Base-by-base conservation (phyloP, 2,113 vertebrate species). In the Burhinus oedicnemus region DNA sequence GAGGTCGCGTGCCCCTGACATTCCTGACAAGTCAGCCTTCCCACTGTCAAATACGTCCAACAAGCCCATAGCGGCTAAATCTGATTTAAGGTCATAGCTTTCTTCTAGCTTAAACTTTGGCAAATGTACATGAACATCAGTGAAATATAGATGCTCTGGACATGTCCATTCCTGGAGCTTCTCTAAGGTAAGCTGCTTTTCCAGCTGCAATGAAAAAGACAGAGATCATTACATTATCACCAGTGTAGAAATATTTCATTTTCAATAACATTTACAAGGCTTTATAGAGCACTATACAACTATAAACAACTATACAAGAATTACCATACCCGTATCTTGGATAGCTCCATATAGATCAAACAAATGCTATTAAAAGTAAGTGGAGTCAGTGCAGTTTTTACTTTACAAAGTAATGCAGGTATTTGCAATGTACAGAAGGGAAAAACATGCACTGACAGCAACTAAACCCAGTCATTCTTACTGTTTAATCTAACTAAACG, bases 41-140 rank as follows among this genome's bases (percentile, higher is more conserved):
- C 58, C 34, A 0, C 74, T 51, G 8, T 93, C 92, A 96, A 99
- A 99, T 29, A 99, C 92, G 45, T 99, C 98, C 8, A 45, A n/a
- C 96, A 99, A 94, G 60, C 99, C 99, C 93, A 99, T 58, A 30
- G 92, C 91, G 2, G 82, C 22, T n/a, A 99, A 97, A 49, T 97
- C 85, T 4, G 98, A 85, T 32, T 96, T 98, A 60, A 99, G 98
- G 38, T 98, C 82, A 15, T 99, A 99, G 91, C 97, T 98, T 20
- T 99, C 98, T 91, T 99, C 99, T 94, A 99, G 96, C 95, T 98
- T 99, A 95, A 99, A 99, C 96, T 97, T 99, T 26, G 99, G 99
- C 82, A 99, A 96, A 65, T 66, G 97, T 69, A 99, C 93, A 0
- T 42, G 20, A 80, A 99, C 96, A 0, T 99, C 98, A 30, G 93